phyloP scores from a whole-genome alignment of 2,797 vertebrate genomes.

The Brachyalestes nurse region DNA sequence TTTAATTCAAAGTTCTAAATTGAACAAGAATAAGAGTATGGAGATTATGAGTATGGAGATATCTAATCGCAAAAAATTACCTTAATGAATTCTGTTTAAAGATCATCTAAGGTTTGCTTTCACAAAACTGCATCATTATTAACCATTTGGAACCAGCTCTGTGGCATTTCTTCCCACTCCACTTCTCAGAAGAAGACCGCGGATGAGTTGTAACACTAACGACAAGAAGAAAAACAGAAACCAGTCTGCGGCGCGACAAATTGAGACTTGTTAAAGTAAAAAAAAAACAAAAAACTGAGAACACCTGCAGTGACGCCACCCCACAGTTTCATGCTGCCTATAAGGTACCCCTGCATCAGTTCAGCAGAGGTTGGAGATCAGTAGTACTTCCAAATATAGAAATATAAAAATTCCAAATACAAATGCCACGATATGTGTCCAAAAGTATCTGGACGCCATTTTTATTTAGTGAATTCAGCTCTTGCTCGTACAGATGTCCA shows the following conservation, averaged over 20 bases:
- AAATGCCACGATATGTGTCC: background rate
- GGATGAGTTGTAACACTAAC: background rate
- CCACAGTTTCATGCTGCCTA: background rate
- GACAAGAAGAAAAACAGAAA: constrained; percentile 2
- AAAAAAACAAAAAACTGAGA: too few relatives aligned
- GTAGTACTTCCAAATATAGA: background rate
- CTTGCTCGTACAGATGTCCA: background rate
- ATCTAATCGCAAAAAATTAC: background rate
- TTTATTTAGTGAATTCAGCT: background rate
- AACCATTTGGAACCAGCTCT: background rate
- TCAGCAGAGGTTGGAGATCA: background rate
- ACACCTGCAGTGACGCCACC: background rate
- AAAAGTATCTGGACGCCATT: background rate
- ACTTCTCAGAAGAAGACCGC: background rate
- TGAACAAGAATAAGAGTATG: background rate
- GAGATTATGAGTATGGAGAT: too few relatives aligned
- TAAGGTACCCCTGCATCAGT: background rate
- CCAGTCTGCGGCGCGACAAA: background rate
- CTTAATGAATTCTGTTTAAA: background rate
- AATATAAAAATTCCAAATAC: background rate
- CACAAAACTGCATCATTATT: background rate
- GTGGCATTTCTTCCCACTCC: background rate
- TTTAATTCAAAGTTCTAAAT: background rate
- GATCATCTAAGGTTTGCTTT: background rate
- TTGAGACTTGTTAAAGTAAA: background rate